Evolutionary conservation across 2,797 vertebrate genomes (phyloP).

Genomic region (Mus caroli): DNA sequence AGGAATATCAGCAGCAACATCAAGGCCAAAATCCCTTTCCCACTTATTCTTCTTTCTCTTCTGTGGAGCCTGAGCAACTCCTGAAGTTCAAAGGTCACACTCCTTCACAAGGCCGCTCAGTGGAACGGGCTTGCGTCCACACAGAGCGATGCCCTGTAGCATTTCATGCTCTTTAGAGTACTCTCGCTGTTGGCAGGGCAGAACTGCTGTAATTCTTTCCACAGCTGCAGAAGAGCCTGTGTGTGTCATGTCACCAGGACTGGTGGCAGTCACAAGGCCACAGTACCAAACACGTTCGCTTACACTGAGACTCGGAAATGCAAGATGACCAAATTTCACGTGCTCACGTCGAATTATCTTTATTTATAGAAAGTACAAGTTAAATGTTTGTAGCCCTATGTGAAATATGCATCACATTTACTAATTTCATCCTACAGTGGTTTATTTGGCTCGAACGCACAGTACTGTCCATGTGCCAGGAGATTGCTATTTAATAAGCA

Average conservation of each 20-base stretch:
- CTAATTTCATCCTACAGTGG: constrained; percentile 77
- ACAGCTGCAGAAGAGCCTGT: constrained; percentile 87
- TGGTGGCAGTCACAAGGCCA: constrained; percentile 74
- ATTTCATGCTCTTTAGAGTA: constrained; percentile 84
- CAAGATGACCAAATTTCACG: constrained; percentile 41
- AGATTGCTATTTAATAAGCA: constrained; percentile 82
- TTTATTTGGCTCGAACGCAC: constrained; percentile 78
- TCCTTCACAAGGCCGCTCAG: constrained; percentile 83
- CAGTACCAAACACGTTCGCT: constrained; percentile 40
- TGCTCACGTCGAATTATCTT: constrained; percentile 65
- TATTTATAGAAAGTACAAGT: constrained; percentile 61
- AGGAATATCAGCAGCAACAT: constrained; percentile 33
- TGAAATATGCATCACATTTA: constrained; percentile 57
- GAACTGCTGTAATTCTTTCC: constrained; percentile 87
- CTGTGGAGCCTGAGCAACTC: not conserved
- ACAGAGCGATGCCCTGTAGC: constrained; percentile 81
- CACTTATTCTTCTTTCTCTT: constrained; percentile 53
- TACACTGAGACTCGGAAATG: constrained; percentile 55
- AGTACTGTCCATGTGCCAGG: constrained; percentile 77
- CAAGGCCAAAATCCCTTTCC: constrained; percentile 54
- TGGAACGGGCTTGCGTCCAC: constrained; percentile 68
- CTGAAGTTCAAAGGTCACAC: constrained; percentile 83
- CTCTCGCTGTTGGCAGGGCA: constrained; percentile 85
- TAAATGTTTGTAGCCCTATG: constrained; percentile 42
- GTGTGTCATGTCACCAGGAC: constrained; percentile 81